Evolutionary conservation across 2,797 vertebrate species (phyloP).

Genomic region (Malurus leucopterus): DNA sequence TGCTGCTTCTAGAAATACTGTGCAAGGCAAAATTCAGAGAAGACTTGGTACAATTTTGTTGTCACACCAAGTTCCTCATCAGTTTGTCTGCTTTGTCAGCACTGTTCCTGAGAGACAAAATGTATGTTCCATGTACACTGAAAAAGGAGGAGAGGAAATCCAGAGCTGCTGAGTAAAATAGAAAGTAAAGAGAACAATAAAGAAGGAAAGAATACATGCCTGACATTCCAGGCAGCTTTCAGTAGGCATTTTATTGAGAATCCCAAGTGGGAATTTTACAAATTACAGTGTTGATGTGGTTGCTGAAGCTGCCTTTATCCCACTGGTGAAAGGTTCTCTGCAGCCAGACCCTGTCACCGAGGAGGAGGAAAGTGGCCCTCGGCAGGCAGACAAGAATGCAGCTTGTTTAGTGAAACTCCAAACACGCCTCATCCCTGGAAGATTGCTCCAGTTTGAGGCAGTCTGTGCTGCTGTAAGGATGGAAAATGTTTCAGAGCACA

Average conservation of each 20-base stretch:
- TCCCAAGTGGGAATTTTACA: constrained; percentile 4
- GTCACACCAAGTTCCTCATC: neutral
- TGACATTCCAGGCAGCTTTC: constrained; percentile 23
- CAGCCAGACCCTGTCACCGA: neutral
- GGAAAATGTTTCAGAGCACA: constrained; percentile 31
- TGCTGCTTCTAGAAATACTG: neutral
- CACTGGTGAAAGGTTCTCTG: neutral
- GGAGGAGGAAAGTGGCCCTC: neutral
- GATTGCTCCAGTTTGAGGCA: neutral
- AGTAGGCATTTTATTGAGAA: neutral
- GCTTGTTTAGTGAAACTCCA: constrained; percentile 4
- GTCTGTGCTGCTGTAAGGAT: neutral
- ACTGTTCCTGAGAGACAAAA: constrained; percentile 35
- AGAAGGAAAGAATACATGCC: neutral
- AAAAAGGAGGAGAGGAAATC: neutral
- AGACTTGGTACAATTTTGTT: neutral
- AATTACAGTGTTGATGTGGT: neutral
- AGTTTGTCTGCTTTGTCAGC: constrained; percentile 11
- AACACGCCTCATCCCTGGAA: neutral
- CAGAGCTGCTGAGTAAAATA: constrained; percentile 12
- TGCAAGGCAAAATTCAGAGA: neutral
- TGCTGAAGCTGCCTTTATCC: neutral
- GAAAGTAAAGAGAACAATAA: neutral
- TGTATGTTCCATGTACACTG: neutral
- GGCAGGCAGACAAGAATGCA: neutral